These are phyloP conservation scores for Holocentrus rufus DNA, from an alignment of 2,797 vertebrate genomes.

Conservation along the genomic window DNA sequence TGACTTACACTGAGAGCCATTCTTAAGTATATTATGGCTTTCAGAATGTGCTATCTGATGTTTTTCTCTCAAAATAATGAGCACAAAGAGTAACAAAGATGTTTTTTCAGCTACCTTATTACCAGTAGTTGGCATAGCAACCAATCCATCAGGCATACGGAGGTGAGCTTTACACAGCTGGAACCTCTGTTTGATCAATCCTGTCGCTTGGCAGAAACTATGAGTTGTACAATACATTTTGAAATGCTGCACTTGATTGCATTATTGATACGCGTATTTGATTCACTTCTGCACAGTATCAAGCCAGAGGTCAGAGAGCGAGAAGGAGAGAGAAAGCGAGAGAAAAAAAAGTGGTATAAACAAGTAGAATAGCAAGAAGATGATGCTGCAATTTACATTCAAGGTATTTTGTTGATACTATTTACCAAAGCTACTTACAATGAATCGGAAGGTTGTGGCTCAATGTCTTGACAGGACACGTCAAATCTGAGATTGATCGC, in stretches of 20 bases:
- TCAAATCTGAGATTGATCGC: no score
- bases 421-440: no score
- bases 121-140: conserved; percentile 2
- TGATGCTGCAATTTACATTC: no score
- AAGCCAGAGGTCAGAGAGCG: no score
- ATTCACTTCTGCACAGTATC: no score
- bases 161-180: not conserved
- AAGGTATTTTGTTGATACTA: no score
- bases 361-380: no score
- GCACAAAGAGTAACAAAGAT: not conserved
- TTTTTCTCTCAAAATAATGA: not conserved
- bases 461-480: no score
- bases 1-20: not conserved
- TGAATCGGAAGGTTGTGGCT: no score
- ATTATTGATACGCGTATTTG: no score
- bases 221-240: not conserved
- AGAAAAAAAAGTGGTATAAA: no score
- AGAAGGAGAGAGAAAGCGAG: no score
- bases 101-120: not conserved
- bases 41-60: not conserved
- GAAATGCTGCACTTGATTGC: not conserved
- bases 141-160: not conserved
- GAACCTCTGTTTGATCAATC: not conserved
- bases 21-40: not conserved
- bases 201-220: not conserved